Conservation (phyloP, 2,888 invertebrate species). For the Microplitis manilae region DNA sequence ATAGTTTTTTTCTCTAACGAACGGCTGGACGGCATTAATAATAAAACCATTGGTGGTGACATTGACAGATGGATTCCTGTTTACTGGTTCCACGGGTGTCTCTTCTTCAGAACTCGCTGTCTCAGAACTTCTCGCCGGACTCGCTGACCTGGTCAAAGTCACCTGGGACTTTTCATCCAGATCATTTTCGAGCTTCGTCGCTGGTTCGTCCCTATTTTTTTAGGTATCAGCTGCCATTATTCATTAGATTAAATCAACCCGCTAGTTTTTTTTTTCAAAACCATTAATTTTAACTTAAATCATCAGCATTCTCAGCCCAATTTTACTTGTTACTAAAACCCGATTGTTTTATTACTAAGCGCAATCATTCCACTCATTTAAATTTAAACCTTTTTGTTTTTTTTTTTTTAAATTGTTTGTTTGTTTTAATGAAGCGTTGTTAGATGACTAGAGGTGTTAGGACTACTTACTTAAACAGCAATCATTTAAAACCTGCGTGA, state of each 20-base stretch:
- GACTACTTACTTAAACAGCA: constrained; percentile 60
- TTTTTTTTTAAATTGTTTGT: constrained; percentile 40
- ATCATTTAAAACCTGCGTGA: constrained; percentile 60
- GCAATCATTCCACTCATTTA: constrained; percentile 43
- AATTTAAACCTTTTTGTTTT: constrained; percentile 29
- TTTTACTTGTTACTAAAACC: constrained; percentile 48
- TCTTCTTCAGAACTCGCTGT: constrained; percentile 60
- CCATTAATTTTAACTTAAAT: neutral
- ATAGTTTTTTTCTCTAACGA: constrained; percentile 69
- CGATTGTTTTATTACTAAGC: constrained; percentile 51
- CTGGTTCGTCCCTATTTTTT: neutral
- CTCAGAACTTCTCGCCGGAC: constrained; percentile 60
- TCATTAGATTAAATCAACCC: neutral
- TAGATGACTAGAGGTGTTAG: constrained; percentile 68
- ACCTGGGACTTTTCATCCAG: constrained; percentile 22
- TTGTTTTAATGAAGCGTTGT: constrained; percentile 65
- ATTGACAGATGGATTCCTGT: constrained; percentile 49
- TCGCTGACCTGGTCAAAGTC: constrained; percentile 62
- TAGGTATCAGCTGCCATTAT: constrained; percentile 19
- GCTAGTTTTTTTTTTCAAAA: neutral
- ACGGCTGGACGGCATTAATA: constrained; percentile 67
- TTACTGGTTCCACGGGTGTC: constrained; percentile 56
- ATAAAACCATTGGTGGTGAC: constrained; percentile 55
- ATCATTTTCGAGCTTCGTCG: constrained; percentile 23
- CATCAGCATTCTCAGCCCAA: constrained; percentile 33